Percentiles rank a stretch among this genome's conserved stretches.
Conservation (phyloP, 2,888 invertebrate genomes). For the Thera britannica region DNA sequence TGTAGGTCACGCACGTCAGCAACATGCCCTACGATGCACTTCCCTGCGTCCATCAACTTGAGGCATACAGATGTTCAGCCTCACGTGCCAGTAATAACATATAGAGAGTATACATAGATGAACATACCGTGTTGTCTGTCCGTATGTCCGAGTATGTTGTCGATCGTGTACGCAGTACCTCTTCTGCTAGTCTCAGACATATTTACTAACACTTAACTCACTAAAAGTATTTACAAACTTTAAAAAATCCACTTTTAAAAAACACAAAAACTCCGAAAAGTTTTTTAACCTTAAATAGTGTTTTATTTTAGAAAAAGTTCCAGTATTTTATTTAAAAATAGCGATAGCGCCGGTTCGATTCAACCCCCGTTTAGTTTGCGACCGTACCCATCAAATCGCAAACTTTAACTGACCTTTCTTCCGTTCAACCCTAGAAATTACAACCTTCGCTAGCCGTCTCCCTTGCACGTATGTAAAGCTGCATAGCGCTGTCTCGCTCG, state of each 20-base stretch:
- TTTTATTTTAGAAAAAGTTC: neutral
- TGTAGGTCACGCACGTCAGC: too few species aligned
- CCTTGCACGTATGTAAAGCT: constrained; percentile 32
- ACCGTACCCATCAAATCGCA: constrained; percentile 45
- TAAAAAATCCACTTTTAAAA: constrained; percentile 14
- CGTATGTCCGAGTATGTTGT: constrained; percentile 73
- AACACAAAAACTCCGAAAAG: neutral
- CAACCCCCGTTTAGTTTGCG: constrained; percentile 28
- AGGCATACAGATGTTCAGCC: too few species aligned
- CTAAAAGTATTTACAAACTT: constrained; percentile 10
- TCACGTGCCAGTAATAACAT: too few species aligned
- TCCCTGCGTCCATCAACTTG: too few species aligned
- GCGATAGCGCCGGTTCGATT: constrained; percentile 22
- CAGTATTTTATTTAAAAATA: constrained; percentile 5
- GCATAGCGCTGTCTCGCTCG: constrained; percentile 47
- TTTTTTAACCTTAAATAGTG: constrained; percentile 1
- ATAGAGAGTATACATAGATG: too few species aligned
- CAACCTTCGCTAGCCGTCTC: constrained; percentile 43
- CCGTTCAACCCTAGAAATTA: constrained; percentile 51
- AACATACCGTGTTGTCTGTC: constrained; percentile 57
- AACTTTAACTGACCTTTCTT: constrained; percentile 54
- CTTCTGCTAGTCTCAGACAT: constrained; percentile 65
- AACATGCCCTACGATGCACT: too few species aligned
- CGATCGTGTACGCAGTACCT: constrained; percentile 75
- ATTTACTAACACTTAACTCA: constrained; percentile 25